phyloP scores from a whole-genome alignment of 2,113 vertebrate species.

The Scopus umbretta region DNA sequence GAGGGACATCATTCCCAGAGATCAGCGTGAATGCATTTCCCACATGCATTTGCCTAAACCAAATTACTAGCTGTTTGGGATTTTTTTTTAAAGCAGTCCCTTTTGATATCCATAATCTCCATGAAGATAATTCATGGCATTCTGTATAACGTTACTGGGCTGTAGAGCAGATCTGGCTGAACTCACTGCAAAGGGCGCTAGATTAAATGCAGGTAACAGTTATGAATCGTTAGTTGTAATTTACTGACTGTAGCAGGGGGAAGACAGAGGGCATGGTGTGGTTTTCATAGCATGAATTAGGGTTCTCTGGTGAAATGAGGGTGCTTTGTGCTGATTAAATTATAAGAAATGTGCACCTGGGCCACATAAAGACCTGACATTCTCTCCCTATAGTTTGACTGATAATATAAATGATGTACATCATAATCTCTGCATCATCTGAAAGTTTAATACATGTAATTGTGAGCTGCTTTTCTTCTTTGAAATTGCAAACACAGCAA shows the following conservation, averaged over 20 bases:
- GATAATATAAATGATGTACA: conserved; percentile 12
- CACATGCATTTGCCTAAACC: background rate
- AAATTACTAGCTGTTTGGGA: background rate
- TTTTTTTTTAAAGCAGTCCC: background rate
- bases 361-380: background rate
- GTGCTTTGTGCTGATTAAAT: conserved; percentile 54
- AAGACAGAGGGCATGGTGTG: conserved; percentile 14
- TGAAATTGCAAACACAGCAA: conserved; percentile 31
- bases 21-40: background rate
- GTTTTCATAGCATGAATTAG: conserved; percentile 72
- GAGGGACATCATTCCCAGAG: background rate
- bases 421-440: conserved; percentile 50
- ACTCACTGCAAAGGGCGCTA: conserved; percentile 61
- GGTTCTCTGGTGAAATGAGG: conserved; percentile 60
- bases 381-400: background rate
- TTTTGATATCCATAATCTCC: background rate
- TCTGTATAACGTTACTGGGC: background rate
- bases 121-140: background rate
- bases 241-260: conserved; percentile 61
- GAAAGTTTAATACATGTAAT: conserved; percentile 49
- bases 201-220: conserved; percentile 68
- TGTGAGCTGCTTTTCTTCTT: conserved; percentile 34
- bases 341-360: conserved; percentile 37
- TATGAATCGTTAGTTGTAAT: conserved; percentile 72
- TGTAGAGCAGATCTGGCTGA: conserved; percentile 66